Base-by-base conservation (phyloP, 2,888 invertebrate genomes). In the Aromia moschata region DNA sequence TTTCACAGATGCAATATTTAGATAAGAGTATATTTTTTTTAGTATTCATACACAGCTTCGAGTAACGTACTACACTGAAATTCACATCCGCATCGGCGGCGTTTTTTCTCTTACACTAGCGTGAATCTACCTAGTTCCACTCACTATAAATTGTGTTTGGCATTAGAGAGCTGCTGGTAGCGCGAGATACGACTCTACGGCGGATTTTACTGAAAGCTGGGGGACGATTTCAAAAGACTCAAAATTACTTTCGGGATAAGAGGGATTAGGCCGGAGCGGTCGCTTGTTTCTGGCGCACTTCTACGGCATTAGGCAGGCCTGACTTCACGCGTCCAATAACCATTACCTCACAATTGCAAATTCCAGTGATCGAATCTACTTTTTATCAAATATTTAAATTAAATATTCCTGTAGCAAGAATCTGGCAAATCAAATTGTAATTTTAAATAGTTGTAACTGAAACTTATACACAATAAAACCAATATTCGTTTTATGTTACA, bases 241-340 rank as follows among this genome's bases (percentile, higher is more conserved):
- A 84, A 84, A 84, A 84, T 84, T 84, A 84, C 84, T 84, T 84
- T 84, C 84, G 83, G 84, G 84, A 84, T 84, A 84, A 84, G 84
- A 84, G 84, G 84, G 84, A 84, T 84, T 84, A 84, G 84, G 82
- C 81, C 81, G 81, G 80, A 74, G 71, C 75, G 74, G 75, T 71
- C 73, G 75, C 74, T 76, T 77, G 78, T 78, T 77, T 77, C 77
- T 77, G 72, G 71, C 71, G 72, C 49, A 67, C 73, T 71, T 70
- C 69, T 67, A 68, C 72, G 71, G 77, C 76, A 77, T 77, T 77
- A 77, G 76, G 72, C 75, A 74, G 75, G 76, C 76, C 74, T 74
- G 72, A 73, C 74, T 77, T 77, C 76, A 77, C 77, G 76, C 76
- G 37, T 38, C 49, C 49, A 49, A 49, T 49, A 49, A 49, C 49